Evolutionary conservation across 1,140 invertebrate species (phyloP), one percentile per base, ranked within the genome.

Genomic region (Prorops nasuta): DNA sequence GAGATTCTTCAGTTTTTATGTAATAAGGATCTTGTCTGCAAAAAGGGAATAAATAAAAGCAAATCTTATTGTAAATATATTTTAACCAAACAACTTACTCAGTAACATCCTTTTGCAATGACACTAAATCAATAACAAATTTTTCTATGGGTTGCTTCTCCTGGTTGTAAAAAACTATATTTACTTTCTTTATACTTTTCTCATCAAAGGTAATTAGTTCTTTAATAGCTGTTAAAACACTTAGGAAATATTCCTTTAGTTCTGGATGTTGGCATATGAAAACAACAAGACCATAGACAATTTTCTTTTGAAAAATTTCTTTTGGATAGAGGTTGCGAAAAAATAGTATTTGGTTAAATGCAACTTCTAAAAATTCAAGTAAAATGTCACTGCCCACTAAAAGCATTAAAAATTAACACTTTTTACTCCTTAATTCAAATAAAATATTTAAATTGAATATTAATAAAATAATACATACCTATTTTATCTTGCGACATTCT

Each of bases 341-440:
- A 56, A 78, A 84, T 1, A 85, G 49, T 37, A 84, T 79, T 40
- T 71, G 78, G 58, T 86, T 80, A 51, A 85, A 80, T 4, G 81
- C 77, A 12, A 84, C 78, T 58, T 82, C 77, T 17, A 86, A 58
- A 66, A 84, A 84, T 64, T 86, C 83, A 12, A 78, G 18, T 0
- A 79, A 44, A 43, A 79, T 71, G 49, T 77, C 71, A 21, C 38
- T 47, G 12, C 49, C 63, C 44, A 75, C 78, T 80, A 49, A 55
- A 28, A 56, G 39, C 41, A 31, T 42, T 12, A 49, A 51, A 21
- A 35, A 32, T 22, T 45, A 3, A 21, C 2, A 36, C n/a, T 45
- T 3, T 14, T 3, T 3, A 43, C 12, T n/a, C 6, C 22, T 22
- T 24, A 35, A n/a, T 9, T 35, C 34, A 35, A 15, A 35, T 28